Evolutionary conservation across 2,888 invertebrate genomes (phyloP).

Genomic region (Molanna angustata): DNA sequence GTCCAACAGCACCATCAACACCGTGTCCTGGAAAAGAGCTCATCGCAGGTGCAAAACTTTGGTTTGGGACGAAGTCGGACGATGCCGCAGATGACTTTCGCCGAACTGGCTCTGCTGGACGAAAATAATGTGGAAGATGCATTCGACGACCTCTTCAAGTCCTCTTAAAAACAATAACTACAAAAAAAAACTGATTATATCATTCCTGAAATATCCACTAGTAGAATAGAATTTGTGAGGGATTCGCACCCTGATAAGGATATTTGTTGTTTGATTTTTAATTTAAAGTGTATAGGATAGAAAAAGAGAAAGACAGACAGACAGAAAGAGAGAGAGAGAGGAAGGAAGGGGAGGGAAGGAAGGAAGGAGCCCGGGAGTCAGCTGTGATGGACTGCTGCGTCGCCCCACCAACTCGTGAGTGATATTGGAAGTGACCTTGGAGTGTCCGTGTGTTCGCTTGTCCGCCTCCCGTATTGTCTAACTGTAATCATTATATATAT

Average conservation of each 20-base stretch:
- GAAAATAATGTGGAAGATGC: constrained; percentile 84
- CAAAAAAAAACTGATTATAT: constrained; percentile 14
- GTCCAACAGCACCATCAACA: constrained; percentile 36
- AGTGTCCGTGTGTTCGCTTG: constrained; percentile 43
- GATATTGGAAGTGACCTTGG: constrained; percentile 37
- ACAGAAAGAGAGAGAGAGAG: neutral
- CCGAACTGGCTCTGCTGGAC: constrained; percentile 64
- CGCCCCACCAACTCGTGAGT: constrained; percentile 41
- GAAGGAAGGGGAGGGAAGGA: no score
- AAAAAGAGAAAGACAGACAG: constrained; percentile 4
- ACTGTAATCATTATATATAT: no score
- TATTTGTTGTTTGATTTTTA: constrained; percentile 31
- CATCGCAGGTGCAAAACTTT: constrained; percentile 43
- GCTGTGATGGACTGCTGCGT: neutral
- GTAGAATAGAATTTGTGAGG: constrained; percentile 18
- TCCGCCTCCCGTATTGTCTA: constrained; percentile 39
- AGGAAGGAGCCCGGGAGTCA: constrained; percentile 1
- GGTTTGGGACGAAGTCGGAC: constrained; percentile 72
- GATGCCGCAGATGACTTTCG: constrained; percentile 67
- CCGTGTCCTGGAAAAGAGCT: constrained; percentile 30
- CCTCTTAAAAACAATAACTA: constrained; percentile 14
- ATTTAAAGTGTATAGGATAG: constrained; percentile 31
- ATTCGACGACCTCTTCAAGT: constrained; percentile 79
- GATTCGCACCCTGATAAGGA: constrained; percentile 18
- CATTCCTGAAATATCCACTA: constrained; percentile 32